Evolutionary conservation across 2,888 invertebrate genomes (phyloP).

Genomic region (Drosophila birchii): DNA sequence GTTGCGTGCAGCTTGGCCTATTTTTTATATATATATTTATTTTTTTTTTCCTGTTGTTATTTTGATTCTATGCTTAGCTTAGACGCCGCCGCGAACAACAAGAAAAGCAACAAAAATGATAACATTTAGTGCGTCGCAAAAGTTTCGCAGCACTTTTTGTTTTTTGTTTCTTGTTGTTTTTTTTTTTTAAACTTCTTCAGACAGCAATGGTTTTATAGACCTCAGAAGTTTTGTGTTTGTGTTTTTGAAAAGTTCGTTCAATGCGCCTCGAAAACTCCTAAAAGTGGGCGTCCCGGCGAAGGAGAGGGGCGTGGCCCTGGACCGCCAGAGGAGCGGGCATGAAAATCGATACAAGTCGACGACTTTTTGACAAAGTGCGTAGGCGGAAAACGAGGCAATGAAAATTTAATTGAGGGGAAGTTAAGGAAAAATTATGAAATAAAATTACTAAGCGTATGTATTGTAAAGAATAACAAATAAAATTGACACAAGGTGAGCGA

Average conservation of each 20-base stretch:
- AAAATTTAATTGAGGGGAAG: not conserved
- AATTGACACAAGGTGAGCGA: not conserved
- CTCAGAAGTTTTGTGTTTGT: slow-evolving; percentile 71
- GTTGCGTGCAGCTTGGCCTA: slow-evolving; percentile 59
- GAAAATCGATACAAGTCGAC: slow-evolving; percentile 65
- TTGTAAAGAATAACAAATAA: too few species aligned
- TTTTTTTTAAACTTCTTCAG: slow-evolving; percentile 57
- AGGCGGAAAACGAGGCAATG: slow-evolving; percentile 13
- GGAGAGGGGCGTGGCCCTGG: slow-evolving; percentile 11
- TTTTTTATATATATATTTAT: slow-evolving; percentile 43
- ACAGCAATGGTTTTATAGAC: slow-evolving; percentile 64
- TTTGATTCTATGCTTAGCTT: slow-evolving; percentile 48
- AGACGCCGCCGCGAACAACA: slow-evolving; percentile 52
- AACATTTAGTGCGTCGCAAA: slow-evolving; percentile 78
- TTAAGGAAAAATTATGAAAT: not conserved
- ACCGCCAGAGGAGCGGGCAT: not conserved
- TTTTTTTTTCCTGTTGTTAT: not conserved
- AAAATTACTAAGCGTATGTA: not conserved
- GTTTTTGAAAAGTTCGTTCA: slow-evolving; percentile 65
- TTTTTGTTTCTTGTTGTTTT: slow-evolving; percentile 18
- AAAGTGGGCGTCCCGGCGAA: slow-evolving; percentile 16
- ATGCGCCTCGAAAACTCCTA: slow-evolving; percentile 22
- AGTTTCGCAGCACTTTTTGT: slow-evolving; percentile 54
- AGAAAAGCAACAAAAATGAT: slow-evolving; percentile 60
- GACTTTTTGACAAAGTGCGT: slow-evolving; percentile 56